Percentiles rank a stretch among this genome's conserved stretches.
These are phyloP conservation scores for Saturnia pavonia DNA, from an alignment of 2,888 invertebrate genomes.

Conservation along the genomic window DNA sequence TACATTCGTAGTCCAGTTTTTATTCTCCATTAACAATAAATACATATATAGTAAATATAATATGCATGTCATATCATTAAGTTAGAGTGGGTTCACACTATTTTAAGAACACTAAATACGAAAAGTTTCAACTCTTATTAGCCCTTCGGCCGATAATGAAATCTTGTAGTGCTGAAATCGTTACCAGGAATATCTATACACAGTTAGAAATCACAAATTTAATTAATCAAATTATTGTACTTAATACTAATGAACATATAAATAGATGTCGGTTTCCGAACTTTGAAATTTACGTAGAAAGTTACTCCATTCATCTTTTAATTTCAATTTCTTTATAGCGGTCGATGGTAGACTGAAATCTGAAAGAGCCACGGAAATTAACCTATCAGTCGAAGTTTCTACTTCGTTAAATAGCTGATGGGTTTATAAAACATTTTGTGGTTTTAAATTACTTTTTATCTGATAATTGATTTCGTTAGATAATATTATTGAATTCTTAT, in stretches of 20 bases:
- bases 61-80: too few species aligned
- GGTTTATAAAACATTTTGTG: slow-evolving; percentile 37
- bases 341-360: slow-evolving; percentile 33
- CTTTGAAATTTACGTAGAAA: background rate
- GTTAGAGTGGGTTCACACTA: too few species aligned
- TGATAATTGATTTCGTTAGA: background rate
- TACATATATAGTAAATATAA: too few species aligned
- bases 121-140: background rate
- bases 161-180: background rate
- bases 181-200: background rate
- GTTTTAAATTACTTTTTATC: slow-evolving; percentile 41
- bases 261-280: background rate
- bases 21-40: too few species aligned
- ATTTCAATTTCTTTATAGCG: slow-evolving; percentile 2
- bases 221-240: slow-evolving; percentile 17
- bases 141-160: background rate
- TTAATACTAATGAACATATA: background rate
- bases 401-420: slow-evolving; percentile 39
- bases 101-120: background rate
- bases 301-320: background rate
- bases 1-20: background rate
- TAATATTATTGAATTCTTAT: too few species aligned
- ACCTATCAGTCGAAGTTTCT: slow-evolving; percentile 41
- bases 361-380: slow-evolving; percentile 46
- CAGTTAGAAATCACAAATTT: background rate